These are phyloP conservation scores for Drosophila parvula DNA, from an alignment of 1,140 invertebrate species.

Conservation along the genomic window DNA sequence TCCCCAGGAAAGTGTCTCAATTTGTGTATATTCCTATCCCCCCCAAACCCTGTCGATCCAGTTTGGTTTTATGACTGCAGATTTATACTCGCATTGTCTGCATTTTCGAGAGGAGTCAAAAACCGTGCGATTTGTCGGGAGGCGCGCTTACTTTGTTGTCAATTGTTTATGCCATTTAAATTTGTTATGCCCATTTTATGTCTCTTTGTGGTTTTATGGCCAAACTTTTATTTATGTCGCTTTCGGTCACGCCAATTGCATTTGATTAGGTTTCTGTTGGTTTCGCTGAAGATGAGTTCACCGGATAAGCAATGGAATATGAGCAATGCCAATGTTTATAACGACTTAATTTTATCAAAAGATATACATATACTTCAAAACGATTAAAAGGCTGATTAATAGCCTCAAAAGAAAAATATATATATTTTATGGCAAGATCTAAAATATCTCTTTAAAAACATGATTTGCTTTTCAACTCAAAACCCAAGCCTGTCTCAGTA, in stretches of 20 bases:
- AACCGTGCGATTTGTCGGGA: slow-evolving; percentile 38
- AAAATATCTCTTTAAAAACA: not conserved
- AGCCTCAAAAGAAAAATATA: not conserved
- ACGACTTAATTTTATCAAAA: slow-evolving; percentile 2
- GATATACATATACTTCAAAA: not conserved
- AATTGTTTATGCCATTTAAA: slow-evolving; percentile 66
- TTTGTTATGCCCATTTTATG: slow-evolving; percentile 52
- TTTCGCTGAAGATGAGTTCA: not conserved
- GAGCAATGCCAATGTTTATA: slow-evolving; percentile 16
- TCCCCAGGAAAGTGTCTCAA: slow-evolving; percentile 34
- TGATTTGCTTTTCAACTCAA: not conserved
- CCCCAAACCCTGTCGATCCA: not conserved
- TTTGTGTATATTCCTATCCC: slow-evolving; percentile 13
- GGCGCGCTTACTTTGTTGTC: slow-evolving; percentile 39
- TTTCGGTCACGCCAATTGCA: slow-evolving; percentile 43
- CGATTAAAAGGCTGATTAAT: slow-evolving; percentile 10
- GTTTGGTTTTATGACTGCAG: slow-evolving; percentile 40
- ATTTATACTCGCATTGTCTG: slow-evolving; percentile 32
- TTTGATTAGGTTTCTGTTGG: slow-evolving; percentile 34
- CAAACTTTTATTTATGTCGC: slow-evolving; percentile 63
- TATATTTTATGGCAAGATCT: too few relatives aligned
- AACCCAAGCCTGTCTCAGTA: too few relatives aligned
- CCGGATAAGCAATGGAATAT: slow-evolving; percentile 5
- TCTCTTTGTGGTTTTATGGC: slow-evolving; percentile 54
- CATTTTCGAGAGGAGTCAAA: slow-evolving; percentile 29